These are phyloP conservation scores for Eilema caniola DNA, from an alignment of 2,888 invertebrate species.

Conservation along the genomic window DNA sequence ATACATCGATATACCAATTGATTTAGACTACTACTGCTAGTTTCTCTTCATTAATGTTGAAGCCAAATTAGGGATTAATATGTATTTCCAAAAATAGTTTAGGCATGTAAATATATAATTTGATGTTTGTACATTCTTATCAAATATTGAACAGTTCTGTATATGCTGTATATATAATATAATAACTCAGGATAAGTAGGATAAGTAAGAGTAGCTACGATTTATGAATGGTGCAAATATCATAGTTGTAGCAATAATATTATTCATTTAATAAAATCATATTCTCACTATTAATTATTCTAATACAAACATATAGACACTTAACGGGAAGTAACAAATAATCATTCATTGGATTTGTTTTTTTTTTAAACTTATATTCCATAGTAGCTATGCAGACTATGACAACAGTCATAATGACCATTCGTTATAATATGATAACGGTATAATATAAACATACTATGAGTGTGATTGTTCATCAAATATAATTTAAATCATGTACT, in stretches of 20 bases:
- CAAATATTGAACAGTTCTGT: background rate
- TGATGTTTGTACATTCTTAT: background rate
- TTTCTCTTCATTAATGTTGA: background rate
- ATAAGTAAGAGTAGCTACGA: constrained; percentile 14
- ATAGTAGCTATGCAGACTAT: too few relatives aligned
- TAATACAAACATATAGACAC: background rate
- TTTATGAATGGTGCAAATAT: constrained; percentile 24
- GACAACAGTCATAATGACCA: too few relatives aligned
- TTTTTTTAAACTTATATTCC: too few relatives aligned
- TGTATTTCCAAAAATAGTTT: background rate
- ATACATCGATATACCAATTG: background rate
- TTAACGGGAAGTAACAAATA: too few relatives aligned
- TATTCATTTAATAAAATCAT: too few relatives aligned
- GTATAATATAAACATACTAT: too few relatives aligned
- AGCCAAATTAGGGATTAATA: background rate
- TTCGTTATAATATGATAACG: too few relatives aligned
- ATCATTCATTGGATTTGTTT: too few relatives aligned
- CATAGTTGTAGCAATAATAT: constrained; percentile 20
- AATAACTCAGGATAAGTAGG: constrained; percentile 11
- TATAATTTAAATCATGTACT: too few relatives aligned
- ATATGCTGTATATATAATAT: background rate
- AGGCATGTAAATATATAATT: background rate
- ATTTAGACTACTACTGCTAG: background rate
- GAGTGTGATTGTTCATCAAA: too few relatives aligned
- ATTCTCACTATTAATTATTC: too few relatives aligned